Percentiles rank a stretch among this genome's conserved stretches.
These are phyloP conservation scores for Helicolenus hilgendorfi DNA, from an alignment of 2,797 vertebrate species.

Conservation along the genomic window DNA sequence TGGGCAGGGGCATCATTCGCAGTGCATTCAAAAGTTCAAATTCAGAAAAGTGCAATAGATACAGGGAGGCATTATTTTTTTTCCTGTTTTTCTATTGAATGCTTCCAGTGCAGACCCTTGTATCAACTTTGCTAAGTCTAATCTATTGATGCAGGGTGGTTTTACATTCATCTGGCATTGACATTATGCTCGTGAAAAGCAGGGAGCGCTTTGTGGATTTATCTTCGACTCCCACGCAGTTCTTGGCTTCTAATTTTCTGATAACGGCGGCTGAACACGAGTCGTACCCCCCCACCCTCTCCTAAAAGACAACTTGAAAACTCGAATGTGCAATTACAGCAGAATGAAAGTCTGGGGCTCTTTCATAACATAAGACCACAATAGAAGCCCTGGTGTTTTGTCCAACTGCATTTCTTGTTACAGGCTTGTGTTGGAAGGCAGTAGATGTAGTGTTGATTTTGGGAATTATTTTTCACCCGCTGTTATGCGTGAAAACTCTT, in stretches of 20 bases:
- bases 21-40: conserved; percentile 37
- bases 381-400: conserved; percentile 53
- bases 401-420: conserved; percentile 64
- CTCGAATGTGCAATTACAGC: conserved; percentile 85
- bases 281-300: conserved; percentile 7
- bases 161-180: conserved; percentile 86
- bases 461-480: conserved; percentile 64
- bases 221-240: conserved; percentile 87
- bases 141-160: conserved; percentile 83
- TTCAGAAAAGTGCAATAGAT: conserved; percentile 46
- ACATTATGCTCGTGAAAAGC: conserved; percentile 83
- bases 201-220: conserved; percentile 82
- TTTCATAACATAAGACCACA: conserved; percentile 57
- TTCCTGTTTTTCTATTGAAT: conserved; percentile 33
- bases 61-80: conserved; percentile 1
- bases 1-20: conserved; percentile 8
- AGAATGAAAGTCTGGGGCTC: conserved; percentile 70
- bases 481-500: conserved; percentile 65
- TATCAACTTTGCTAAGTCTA: conserved; percentile 76
- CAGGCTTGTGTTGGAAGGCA: conserved; percentile 51
- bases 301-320: conserved; percentile 84
- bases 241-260: conserved; percentile 91
- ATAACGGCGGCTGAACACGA: conserved; percentile 86
- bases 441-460: conserved; percentile 74
- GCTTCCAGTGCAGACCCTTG: conserved; percentile 40